Base-by-base conservation (phyloP, 2,113 vertebrate genomes). In the Python bivittatus region DNA sequence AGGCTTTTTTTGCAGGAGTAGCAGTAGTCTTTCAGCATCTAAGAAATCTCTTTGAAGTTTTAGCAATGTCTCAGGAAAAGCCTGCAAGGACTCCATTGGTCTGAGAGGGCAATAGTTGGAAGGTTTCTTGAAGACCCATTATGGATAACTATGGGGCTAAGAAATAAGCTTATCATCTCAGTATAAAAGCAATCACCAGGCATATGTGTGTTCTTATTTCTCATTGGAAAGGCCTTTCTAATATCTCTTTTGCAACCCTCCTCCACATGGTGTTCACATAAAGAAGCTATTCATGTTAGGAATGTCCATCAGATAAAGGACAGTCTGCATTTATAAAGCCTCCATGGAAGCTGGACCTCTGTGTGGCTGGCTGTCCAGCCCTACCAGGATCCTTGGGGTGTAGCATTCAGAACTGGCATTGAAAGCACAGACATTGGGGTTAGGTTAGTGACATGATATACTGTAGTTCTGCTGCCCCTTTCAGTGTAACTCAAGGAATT, bases 31-130 rank as follows among this genome's bases (percentile, higher is more conserved):
- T 13, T 27, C 17, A 54, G 6, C 29, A 22, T 8, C 54, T 61
- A 88, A 92, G 84, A 85, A 48, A 64, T 0, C 89, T 42, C 90
- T n/a, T 89, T 3, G 6, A 84, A 92, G 93, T 22, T 20, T 84
- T 91, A 88, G 91, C 89, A 10, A 92, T 6, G 79, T 58, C 9
- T 60, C 58, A 0, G 93, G 38, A 88, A 0, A 60, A 84, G 90
- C 88, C 91, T 84, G 53, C 3, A 90, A 84, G 89, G 53, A 90
- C 58, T 1, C 79, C 94, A 6, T 25, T 58, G 12, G 25, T 7
- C 58, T 23, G n/a, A 44, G 88, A 42, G 33, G 38, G 94, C 53
- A 86, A 91, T 93, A 88, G 95, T 94, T 85, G 94, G 5, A 11
- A 44, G 85, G 53, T 53, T 91, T 4, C 38, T 87, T 29, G 0